Conservation (phyloP, 2,113 vertebrate genomes). For the Balaeniceps rex region DNA sequence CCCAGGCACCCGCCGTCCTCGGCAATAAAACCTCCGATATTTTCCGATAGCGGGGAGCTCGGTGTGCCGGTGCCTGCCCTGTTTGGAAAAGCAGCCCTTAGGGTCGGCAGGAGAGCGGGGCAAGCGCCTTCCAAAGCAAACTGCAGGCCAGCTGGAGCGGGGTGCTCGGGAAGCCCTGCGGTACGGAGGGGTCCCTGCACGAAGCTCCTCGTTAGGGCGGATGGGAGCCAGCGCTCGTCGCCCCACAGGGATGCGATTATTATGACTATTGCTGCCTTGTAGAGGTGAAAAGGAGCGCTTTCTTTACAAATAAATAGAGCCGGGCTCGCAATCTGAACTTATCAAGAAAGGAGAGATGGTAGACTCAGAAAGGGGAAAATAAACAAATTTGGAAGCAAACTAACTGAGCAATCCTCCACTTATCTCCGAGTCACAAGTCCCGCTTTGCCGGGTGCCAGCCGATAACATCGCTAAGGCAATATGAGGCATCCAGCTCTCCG, state of each 20-base stretch:
- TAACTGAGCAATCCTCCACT: background rate
- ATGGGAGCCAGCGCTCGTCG: background rate
- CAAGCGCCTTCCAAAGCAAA: background rate
- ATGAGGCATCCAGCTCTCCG: background rate
- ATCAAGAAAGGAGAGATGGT: background rate
- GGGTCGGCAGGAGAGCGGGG: background rate
- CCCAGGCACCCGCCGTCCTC: background rate
- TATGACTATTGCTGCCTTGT: background rate
- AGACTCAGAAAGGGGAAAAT: background rate
- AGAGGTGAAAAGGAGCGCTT: background rate
- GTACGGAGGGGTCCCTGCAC: fast-evolving
- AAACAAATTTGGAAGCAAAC: background rate
- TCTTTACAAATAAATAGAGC: background rate
- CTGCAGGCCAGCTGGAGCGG: background rate
- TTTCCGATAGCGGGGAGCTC: fast-evolving
- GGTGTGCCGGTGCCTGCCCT: background rate
- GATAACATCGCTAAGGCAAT: background rate
- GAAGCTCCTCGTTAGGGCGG: fast-evolving
- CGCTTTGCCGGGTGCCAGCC: background rate
- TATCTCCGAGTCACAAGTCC: constrained; percentile 1
- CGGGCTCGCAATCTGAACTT: background rate
- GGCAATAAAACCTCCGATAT: fast-evolving
- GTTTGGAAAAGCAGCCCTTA: background rate
- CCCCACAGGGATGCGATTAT: background rate
- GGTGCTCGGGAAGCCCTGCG: background rate